These are phyloP conservation scores for Diploptera punctata DNA, from an alignment of 2,888 invertebrate genomes.

Conservation along the genomic window DNA sequence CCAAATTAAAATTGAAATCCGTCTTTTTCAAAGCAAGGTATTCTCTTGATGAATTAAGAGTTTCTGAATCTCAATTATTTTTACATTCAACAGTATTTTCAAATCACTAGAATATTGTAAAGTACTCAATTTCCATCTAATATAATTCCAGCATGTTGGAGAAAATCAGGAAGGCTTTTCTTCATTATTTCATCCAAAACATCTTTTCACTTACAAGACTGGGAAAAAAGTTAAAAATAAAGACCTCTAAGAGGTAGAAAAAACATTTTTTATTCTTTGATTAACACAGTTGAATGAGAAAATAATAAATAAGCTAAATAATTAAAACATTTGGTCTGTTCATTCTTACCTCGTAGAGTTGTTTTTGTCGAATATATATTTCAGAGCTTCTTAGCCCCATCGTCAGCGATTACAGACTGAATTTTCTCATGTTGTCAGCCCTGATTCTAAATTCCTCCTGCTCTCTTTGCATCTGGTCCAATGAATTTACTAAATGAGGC, in stretches of 20 bases:
- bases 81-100: neutral
- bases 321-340: too few relatives aligned
- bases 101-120: neutral
- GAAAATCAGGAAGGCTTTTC: neutral
- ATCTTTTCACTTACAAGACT: neutral
- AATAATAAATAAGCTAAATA: too few relatives aligned
- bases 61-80: neutral
- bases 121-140: neutral
- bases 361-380: too few relatives aligned
- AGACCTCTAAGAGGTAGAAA: neutral
- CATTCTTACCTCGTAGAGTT: too few relatives aligned
- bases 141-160: neutral
- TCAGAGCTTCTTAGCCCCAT: too few relatives aligned
- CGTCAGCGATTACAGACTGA: too few relatives aligned
- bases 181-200: neutral
- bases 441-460: too few relatives aligned
- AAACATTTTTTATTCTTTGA: neutral
- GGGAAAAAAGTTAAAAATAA: neutral
- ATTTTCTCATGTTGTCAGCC: too few relatives aligned
- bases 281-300: neutral
- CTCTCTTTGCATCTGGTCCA: too few relatives aligned
- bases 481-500: too few relatives aligned
- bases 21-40: neutral
- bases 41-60: neutral
- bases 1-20: too few relatives aligned